Evolutionary conservation across 2,797 vertebrate species (phyloP).

Genomic region (Champsocephalus esox): DNA sequence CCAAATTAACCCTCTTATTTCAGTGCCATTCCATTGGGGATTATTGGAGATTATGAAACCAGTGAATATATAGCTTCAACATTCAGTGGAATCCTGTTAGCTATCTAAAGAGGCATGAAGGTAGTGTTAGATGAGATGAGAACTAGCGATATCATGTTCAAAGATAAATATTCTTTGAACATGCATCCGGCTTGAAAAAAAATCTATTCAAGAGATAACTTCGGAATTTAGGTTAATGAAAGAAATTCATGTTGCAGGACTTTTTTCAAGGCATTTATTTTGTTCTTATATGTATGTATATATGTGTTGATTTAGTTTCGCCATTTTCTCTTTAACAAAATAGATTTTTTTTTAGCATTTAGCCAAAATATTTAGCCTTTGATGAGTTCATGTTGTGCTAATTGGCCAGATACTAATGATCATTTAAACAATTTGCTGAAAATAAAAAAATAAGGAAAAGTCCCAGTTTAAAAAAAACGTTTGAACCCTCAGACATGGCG

Average conservation of each 20-base stretch:
- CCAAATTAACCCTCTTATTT: conserved; percentile 65
- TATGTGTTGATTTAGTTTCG: not conserved
- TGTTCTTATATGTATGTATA: not conserved
- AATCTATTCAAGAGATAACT: conserved; percentile 46
- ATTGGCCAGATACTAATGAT: not conserved
- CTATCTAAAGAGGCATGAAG: conserved; percentile 66
- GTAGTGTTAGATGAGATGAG: conserved; percentile 64
- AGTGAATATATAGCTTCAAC: conserved; percentile 58
- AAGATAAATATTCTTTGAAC: conserved; percentile 61
- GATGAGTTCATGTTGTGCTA: conserved; percentile 14
- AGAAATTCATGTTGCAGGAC: conserved; percentile 11
- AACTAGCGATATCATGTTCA: conserved; percentile 61
- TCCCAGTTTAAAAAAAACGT: conserved; percentile 2
- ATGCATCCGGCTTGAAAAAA: conserved; percentile 35
- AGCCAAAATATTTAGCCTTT: conserved; percentile 11
- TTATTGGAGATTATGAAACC: conserved; percentile 71
- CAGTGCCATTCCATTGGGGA: conserved; percentile 57
- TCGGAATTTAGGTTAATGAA: conserved; percentile 60
- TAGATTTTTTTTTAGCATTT: not conserved
- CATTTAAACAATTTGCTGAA: conserved; percentile 4
- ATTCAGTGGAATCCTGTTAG: conserved; percentile 71
- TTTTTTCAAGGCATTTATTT: conserved; percentile 12
- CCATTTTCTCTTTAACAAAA: conserved; percentile 9
- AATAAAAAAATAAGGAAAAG: conserved; percentile 1
- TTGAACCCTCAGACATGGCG: conserved; percentile 20